phyloP scores from a whole-genome alignment of 2,113 vertebrate species.

The Oenanthe oenanthe region DNA sequence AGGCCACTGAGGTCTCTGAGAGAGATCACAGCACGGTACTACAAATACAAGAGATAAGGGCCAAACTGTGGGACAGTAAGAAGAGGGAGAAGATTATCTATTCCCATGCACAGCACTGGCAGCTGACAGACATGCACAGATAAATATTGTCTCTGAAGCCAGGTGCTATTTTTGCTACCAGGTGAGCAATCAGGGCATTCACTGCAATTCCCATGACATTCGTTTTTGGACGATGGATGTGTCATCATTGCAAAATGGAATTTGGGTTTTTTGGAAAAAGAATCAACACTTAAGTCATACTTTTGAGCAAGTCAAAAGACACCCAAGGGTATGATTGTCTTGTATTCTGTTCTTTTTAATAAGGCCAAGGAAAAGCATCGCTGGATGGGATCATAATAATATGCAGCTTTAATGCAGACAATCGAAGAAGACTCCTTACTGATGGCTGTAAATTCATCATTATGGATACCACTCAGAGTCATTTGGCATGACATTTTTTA shows the following conservation, averaged over 20 bases:
- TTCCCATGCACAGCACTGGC: not conserved
- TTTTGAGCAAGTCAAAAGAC: slow-evolving; percentile 45
- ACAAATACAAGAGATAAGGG: not conserved
- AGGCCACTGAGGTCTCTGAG: not conserved
- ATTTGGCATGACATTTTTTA: slow-evolving; percentile 64
- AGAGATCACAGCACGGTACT: not conserved
- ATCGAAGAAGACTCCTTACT: slow-evolving; percentile 19
- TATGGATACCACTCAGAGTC: slow-evolving; percentile 65
- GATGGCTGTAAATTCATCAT: slow-evolving; percentile 58
- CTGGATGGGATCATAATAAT: slow-evolving; percentile 33
- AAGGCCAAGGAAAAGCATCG: slow-evolving; percentile 37
- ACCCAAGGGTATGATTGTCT: slow-evolving; percentile 39
- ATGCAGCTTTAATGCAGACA: slow-evolving; percentile 57
- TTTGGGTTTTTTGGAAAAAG: not conserved
- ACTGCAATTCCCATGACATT: not conserved
- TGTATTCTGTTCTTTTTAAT: slow-evolving; percentile 13
- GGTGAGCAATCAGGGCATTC: not conserved
- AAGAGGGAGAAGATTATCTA: not conserved
- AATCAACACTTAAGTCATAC: slow-evolving; percentile 38
- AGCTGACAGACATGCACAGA: not conserved
- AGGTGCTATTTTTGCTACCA: slow-evolving; percentile 7
- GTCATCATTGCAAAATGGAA: slow-evolving; percentile 46
- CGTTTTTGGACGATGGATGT: not conserved
- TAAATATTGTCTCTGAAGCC: not conserved
- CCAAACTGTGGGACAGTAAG: not conserved